Percentiles rank a stretch among this genome's conserved stretches.
phyloP scores from a whole-genome alignment of 2,113 vertebrate species.

The Atlantisia rogersi region DNA sequence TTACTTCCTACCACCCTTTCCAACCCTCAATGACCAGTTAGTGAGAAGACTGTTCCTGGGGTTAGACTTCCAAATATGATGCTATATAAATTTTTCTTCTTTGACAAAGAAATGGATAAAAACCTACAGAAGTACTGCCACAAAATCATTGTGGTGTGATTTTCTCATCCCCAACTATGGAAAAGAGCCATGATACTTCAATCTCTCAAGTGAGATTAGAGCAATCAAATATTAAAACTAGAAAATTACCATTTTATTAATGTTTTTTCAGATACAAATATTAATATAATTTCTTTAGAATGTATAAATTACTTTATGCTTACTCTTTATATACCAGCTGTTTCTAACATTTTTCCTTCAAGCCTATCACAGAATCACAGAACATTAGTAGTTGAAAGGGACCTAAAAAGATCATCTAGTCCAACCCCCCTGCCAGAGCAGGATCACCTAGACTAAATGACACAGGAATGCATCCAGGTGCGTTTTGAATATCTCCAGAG shows the following conservation, averaged over 20 bases:
- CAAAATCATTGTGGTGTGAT: neutral
- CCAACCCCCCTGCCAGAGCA: no score
- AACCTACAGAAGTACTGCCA: neutral
- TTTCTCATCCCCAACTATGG: neutral
- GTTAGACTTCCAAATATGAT: neutral
- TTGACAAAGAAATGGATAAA: neutral
- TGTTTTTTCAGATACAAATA: neutral
- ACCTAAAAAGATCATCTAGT: no score
- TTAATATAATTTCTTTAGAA: neutral
- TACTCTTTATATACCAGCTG: neutral
- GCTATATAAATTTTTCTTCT: neutral
- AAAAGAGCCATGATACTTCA: neutral
- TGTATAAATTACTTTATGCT: neutral
- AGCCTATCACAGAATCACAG: neutral
- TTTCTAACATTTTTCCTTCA: neutral
- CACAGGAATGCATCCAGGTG: no score
- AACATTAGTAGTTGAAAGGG: no score
- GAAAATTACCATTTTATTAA: neutral
- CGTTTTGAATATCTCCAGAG: no score
- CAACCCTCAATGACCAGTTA: neutral
- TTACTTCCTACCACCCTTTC: neutral
- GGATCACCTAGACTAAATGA: no score
- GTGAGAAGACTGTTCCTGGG: neutral
- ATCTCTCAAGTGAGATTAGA: neutral
- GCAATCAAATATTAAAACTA: neutral